Evolutionary conservation across 2,113 vertebrate species (phyloP).

Genomic region (Lichenostomus cassidix): DNA sequence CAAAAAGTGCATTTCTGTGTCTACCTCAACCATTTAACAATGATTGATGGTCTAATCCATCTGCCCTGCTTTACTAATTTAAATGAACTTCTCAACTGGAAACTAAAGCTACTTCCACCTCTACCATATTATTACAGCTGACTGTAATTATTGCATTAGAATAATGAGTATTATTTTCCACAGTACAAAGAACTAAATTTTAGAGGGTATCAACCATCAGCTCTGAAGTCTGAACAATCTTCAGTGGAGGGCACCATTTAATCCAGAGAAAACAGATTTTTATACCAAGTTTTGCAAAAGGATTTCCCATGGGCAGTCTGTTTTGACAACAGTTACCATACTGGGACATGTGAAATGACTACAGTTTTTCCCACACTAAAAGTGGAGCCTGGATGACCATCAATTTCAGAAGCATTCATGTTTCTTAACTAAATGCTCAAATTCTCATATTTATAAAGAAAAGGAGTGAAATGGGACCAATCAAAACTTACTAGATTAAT

Average conservation of each 20-base stretch:
- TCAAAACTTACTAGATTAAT: not conserved
- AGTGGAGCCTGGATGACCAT: not conserved
- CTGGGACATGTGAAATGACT: not conserved
- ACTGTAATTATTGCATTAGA: not conserved
- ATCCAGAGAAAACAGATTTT: not conserved
- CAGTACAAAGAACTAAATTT: not conserved
- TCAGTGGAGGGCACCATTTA: not conserved
- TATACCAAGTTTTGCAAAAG: not conserved
- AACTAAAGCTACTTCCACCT: not conserved
- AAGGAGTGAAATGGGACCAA: not conserved
- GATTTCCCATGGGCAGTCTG: not conserved
- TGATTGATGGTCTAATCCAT: not conserved
- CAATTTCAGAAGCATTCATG: not conserved
- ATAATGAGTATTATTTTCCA: not conserved
- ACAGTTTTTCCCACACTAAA: not conserved
- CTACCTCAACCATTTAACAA: not conserved
- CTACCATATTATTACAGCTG: not conserved
- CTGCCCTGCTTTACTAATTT: not conserved
- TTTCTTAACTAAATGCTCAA: not conserved
- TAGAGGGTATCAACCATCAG: not conserved
- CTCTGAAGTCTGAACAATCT: not conserved
- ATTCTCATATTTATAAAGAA: not conserved
- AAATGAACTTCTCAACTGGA: not conserved
- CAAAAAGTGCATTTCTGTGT: not conserved
- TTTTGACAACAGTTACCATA: slow-evolving; percentile 8